Conservation (phyloP, 2,888 invertebrate species). For the Pediacus dermestoides region DNA sequence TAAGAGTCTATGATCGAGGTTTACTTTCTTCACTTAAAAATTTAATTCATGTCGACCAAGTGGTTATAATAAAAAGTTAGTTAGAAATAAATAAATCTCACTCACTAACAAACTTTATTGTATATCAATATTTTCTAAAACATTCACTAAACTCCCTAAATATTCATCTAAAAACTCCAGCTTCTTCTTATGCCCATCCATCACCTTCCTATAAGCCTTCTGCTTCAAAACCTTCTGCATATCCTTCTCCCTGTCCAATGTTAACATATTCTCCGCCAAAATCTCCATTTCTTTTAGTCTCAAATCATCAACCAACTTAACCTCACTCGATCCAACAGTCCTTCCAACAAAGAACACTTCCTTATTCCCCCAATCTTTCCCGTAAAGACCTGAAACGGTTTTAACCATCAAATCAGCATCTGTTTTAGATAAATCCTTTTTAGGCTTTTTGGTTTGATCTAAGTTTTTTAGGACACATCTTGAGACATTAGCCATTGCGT, state of each 20-base stretch:
- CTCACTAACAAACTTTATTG: too few relatives aligned
- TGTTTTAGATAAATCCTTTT: slow-evolving; percentile 19
- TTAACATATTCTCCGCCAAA: not conserved
- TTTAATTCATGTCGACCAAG: too few relatives aligned
- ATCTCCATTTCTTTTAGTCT: not conserved
- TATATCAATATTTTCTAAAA: not conserved
- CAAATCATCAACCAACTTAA: not conserved
- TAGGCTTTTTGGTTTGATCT: slow-evolving; percentile 20
- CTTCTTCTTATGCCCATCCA: slow-evolving; percentile 2
- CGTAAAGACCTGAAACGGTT: slow-evolving; percentile 20
- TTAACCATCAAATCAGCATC: slow-evolving; percentile 28
- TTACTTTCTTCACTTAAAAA: too few relatives aligned
- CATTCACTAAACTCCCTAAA: not conserved
- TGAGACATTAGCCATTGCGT: slow-evolving; percentile 28
- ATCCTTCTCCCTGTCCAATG: not conserved
- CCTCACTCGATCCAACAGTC: not conserved
- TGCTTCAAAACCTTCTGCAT: not conserved
- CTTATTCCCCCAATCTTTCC: slow-evolving; percentile 13
- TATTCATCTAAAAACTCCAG: not conserved
- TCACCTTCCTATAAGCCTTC: not conserved
- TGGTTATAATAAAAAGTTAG: too few relatives aligned
- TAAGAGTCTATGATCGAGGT: too few relatives aligned
- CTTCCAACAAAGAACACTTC: not conserved
- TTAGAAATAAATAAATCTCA: too few relatives aligned
- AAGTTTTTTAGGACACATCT: slow-evolving; percentile 26